These are phyloP conservation scores for Aviceda subcristata DNA, from an alignment of 2,113 vertebrate species.

Conservation along the genomic window DNA sequence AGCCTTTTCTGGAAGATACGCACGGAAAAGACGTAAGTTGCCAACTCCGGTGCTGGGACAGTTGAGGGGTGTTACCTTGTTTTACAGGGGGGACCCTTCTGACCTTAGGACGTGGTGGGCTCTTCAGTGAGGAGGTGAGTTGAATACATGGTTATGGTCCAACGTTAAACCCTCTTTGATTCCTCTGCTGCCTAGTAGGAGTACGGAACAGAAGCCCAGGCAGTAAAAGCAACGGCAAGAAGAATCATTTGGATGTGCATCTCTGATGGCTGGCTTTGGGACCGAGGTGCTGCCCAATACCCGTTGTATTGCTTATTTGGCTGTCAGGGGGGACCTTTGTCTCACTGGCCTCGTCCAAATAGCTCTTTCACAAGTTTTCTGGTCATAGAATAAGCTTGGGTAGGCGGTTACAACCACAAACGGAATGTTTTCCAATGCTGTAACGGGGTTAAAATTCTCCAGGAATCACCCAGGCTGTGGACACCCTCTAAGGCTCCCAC, in stretches of 20 bases:
- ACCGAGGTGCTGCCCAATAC: neutral
- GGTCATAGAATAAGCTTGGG: neutral
- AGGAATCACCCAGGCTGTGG: neutral
- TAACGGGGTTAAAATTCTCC: neutral
- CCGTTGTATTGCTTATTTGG: neutral
- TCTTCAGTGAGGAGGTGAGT: neutral
- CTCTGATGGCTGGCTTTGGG: neutral
- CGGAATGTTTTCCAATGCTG: neutral
- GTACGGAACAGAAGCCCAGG: neutral
- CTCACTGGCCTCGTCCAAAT: neutral
- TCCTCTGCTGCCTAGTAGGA: neutral
- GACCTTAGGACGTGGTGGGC: neutral
- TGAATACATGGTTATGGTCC: neutral
- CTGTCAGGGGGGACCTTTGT: neutral
- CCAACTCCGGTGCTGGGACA: neutral
- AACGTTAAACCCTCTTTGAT: neutral
- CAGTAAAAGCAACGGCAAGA: neutral
- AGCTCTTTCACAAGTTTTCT: neutral
- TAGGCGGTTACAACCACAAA: neutral
- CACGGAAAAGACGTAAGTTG: neutral
- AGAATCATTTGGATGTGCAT: neutral
- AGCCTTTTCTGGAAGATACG: neutral
- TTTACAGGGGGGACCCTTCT: neutral
- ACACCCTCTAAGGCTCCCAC: neutral
- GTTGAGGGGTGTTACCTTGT: neutral